A percentile compares a stretch with the other conserved stretches of the same genome.
Conservation (phyloP, 2,888 invertebrate species). For the Drosophila crucigera region DNA sequence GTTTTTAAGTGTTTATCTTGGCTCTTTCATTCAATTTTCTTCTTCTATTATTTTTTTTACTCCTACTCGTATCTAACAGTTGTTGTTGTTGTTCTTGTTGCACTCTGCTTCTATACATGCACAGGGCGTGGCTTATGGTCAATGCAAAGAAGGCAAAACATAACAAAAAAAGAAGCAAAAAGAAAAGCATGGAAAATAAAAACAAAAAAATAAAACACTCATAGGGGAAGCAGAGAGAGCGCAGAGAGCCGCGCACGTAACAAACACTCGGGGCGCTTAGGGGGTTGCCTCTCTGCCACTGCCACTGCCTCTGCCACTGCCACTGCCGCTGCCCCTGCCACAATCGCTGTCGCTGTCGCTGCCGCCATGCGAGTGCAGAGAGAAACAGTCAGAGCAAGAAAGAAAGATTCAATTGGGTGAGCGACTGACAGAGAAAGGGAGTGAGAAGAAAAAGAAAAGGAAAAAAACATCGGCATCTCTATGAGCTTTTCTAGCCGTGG, state of each 20-base stretch:
- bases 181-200: slow-evolving; percentile 12
- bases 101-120: slow-evolving; percentile 73
- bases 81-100: slow-evolving; percentile 75
- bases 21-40: slow-evolving; percentile 74
- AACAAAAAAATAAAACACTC: slow-evolving; percentile 41
- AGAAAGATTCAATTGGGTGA: slow-evolving; percentile 11
- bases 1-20: slow-evolving; percentile 78
- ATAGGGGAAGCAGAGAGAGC: slow-evolving; percentile 64
- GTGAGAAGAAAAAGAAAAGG: slow-evolving; percentile 6
- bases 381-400: slow-evolving; percentile 8
- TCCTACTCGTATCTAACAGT: slow-evolving; percentile 69
- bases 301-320: not conserved
- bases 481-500: slow-evolving; percentile 37
- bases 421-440: slow-evolving; percentile 3
- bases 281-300: slow-evolving; percentile 60
- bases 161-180: slow-evolving; percentile 30
- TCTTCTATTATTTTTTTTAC: slow-evolving; percentile 25
- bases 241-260: slow-evolving; percentile 18
- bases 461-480: slow-evolving; percentile 26
- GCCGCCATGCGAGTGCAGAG: slow-evolving; percentile 45
- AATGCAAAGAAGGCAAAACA: slow-evolving; percentile 59
- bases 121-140: slow-evolving; percentile 84
- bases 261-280: slow-evolving; percentile 48
- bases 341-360: slow-evolving; percentile 29
- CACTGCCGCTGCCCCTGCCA: slow-evolving; percentile 15